A percentile compares a stretch with the other conserved stretches of the same genome.
phyloP scores from a whole-genome alignment of 1,140 invertebrate species.

The Papilio polytes region DNA sequence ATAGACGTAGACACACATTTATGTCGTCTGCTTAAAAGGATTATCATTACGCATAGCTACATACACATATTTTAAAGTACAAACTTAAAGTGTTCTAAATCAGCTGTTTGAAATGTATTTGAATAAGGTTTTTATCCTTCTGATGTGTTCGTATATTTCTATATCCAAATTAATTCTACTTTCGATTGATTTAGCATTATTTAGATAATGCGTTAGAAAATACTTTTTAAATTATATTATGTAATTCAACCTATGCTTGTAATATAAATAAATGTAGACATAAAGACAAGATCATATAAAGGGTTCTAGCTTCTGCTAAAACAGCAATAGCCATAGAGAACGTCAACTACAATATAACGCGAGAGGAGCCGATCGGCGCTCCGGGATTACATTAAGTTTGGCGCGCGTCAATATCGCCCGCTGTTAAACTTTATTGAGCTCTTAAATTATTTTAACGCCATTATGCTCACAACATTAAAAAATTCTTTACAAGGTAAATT shows the following conservation, averaged over 20 bases:
- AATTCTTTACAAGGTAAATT: constrained; percentile 69
- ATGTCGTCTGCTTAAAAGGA: neutral
- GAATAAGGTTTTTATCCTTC: neutral
- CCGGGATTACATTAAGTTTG: constrained; percentile 66
- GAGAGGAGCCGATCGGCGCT: constrained; percentile 57
- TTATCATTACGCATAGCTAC: too few relatives aligned
- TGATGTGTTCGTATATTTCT: neutral
- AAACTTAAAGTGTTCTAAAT: neutral
- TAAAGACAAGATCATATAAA: neutral
- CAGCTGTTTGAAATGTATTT: neutral
- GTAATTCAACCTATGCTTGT: neutral
- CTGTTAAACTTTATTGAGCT: constrained; percentile 73
- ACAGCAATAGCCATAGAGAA: constrained; percentile 49
- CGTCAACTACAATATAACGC: constrained; percentile 60
- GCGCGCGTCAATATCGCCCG: constrained; percentile 67
- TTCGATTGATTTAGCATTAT: neutral
- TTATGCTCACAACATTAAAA: constrained; percentile 72
- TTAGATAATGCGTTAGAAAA: neutral
- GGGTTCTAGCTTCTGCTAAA: neutral
- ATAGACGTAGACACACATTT: neutral
- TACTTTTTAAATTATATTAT: too few relatives aligned
- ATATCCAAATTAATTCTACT: neutral
- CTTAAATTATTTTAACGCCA: constrained; percentile 77
- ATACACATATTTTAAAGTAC: too few relatives aligned
- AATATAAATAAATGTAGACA: neutral